These are phyloP conservation scores for Pseudoips prasinana DNA, from an alignment of 2,888 invertebrate species.

Conservation along the genomic window DNA sequence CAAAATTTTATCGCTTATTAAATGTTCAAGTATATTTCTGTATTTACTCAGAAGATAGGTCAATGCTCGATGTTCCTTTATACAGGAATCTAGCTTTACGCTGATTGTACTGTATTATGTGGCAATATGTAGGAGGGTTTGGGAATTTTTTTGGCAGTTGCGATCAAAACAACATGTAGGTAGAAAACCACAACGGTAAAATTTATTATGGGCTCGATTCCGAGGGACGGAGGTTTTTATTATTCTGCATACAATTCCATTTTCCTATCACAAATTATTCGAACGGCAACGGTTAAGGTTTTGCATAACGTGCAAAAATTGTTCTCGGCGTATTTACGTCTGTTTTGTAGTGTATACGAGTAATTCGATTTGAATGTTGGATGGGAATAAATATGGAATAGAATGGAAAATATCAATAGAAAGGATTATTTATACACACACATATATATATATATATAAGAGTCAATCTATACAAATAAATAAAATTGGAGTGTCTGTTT, in stretches of 20 bases:
- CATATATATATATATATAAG: too few relatives aligned
- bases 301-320: constrained; percentile 71
- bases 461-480: too few relatives aligned
- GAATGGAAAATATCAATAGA: constrained; percentile 15
- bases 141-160: constrained; percentile 42
- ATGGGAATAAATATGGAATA: constrained; percentile 9
- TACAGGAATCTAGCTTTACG: too few relatives aligned
- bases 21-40: too few relatives aligned
- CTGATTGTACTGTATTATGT: too few relatives aligned
- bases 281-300: constrained; percentile 65
- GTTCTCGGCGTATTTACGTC: constrained; percentile 59
- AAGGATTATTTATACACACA: too few relatives aligned
- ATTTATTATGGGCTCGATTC: constrained; percentile 67
- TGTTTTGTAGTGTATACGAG: constrained; percentile 31
- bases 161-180: constrained; percentile 48
- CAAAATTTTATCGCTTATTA: too few relatives aligned
- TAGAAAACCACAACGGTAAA: constrained; percentile 54
- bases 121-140: too few relatives aligned
- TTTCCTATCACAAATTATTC: constrained; percentile 77
- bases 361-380: constrained; percentile 15
- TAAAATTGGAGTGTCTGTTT: too few relatives aligned
- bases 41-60: too few relatives aligned
- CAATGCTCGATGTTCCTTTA: too few relatives aligned
- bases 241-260: constrained; percentile 78
- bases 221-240: constrained; percentile 73